Conservation (phyloP, 2,888 invertebrate species). For the Homarus gammarus region DNA sequence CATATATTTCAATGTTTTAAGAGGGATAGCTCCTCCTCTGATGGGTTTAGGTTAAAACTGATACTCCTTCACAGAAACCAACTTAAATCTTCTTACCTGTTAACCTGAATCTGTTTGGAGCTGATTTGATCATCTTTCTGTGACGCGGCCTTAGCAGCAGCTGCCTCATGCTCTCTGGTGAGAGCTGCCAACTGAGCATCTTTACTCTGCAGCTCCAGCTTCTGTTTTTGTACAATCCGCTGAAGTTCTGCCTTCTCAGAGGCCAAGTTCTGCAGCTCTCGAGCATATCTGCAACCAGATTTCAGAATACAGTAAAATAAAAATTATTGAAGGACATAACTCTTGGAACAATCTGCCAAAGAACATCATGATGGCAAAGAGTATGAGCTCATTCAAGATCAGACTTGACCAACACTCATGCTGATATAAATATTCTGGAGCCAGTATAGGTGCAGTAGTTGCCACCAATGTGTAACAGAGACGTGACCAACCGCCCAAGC, state of each 20-base stretch:
- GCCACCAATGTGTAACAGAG: no score
- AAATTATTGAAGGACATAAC: no score
- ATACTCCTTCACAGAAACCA: no score
- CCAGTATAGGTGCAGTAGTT: no score
- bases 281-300: slow-evolving; percentile 52
- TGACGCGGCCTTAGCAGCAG: slow-evolving; percentile 45
- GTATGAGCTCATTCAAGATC: neutral
- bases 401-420: neutral
- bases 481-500: no score
- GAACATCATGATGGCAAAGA: no score
- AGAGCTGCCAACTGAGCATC: slow-evolving; percentile 67
- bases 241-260: slow-evolving; percentile 68
- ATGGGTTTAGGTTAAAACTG: no score
- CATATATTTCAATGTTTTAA: no score
- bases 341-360: no score
- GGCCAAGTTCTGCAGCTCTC: slow-evolving; percentile 55
- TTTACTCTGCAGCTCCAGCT: slow-evolving; percentile 62
- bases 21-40: no score
- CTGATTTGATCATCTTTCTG: slow-evolving; percentile 67
- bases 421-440: neutral
- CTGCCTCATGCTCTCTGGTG: slow-evolving; percentile 49
- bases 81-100: slow-evolving; percentile 38
- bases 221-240: slow-evolving; percentile 60
- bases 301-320: no score
- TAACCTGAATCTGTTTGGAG: slow-evolving; percentile 59